These are phyloP conservation scores for Trogon melanurus DNA, from an alignment of 2,113 vertebrate genomes.

Conservation along the genomic window DNA sequence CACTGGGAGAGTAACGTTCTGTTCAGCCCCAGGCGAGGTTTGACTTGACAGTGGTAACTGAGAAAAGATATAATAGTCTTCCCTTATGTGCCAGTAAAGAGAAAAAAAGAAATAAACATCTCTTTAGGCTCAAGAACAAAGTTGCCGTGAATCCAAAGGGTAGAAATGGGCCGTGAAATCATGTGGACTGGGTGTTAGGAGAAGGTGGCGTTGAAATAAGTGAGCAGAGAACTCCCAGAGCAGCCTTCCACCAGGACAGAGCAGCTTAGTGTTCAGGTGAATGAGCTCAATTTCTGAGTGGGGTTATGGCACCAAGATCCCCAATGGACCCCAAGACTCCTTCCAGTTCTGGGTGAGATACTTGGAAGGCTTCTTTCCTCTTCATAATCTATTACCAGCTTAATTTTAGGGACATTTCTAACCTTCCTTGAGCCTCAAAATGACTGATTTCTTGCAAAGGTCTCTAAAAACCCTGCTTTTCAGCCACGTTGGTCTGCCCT, in stretches of 20 bases:
- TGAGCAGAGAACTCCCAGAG: not conserved
- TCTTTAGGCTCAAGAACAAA: not conserved
- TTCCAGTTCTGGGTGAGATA: not conserved
- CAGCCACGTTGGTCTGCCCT: not conserved
- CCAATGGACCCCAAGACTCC: not conserved
- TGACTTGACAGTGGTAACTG: not conserved
- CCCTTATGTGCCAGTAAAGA: not conserved
- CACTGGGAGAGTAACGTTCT: not conserved
- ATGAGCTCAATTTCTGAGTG: not conserved
- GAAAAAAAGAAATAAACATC: not conserved
- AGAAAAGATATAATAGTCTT: not conserved
- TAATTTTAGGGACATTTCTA: not conserved
- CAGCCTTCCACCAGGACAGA: not conserved
- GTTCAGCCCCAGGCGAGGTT: not conserved
- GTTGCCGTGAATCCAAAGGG: not conserved
- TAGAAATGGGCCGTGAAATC: not conserved
- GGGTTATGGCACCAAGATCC: not conserved
- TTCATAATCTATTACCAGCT: not conserved
- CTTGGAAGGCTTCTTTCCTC: not conserved
- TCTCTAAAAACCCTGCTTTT: not conserved
- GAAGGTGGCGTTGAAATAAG: not conserved
- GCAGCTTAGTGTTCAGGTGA: not conserved
- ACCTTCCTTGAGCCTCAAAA: not conserved
- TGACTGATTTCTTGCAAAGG: not conserved
- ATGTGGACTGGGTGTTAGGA: not conserved